These are phyloP conservation scores for Amphipyra berbera DNA, from an alignment of 2,888 invertebrate species.

Conservation along the genomic window DNA sequence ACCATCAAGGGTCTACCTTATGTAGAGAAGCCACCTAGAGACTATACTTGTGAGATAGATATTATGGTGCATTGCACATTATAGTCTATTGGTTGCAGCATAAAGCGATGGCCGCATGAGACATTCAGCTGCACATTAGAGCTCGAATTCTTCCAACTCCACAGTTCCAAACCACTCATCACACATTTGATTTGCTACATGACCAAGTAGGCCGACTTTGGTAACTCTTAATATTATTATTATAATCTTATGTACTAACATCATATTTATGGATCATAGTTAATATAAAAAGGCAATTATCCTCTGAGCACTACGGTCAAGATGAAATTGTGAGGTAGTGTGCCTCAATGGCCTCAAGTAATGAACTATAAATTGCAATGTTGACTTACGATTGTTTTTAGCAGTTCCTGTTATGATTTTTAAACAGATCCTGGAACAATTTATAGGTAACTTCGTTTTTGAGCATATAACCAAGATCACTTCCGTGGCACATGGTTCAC, in stretches of 20 bases:
- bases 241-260: slow-evolving; percentile 39
- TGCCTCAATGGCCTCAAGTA: background rate
- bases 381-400: slow-evolving; percentile 71
- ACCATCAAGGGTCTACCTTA: no score
- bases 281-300: background rate
- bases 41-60: no score
- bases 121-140: no score
- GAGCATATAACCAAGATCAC: slow-evolving; percentile 9
- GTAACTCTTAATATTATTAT: no score
- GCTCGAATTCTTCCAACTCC: no score
- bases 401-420: slow-evolving; percentile 67
- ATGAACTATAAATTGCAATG: slow-evolving; percentile 39
- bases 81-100: no score
- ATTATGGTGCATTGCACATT: no score
- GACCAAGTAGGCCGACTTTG: no score
- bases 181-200: no score
- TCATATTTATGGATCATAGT: slow-evolving; percentile 4
- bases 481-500: slow-evolving; percentile 8
- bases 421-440: slow-evolving; percentile 79
- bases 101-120: no score
- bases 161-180: no score
- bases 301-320: background rate
- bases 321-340: background rate
- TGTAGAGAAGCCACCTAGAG: no score
- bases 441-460: slow-evolving; percentile 58